Evolutionary conservation across 2,888 invertebrate species (phyloP).

Genomic region (Amitus sp.): DNA sequence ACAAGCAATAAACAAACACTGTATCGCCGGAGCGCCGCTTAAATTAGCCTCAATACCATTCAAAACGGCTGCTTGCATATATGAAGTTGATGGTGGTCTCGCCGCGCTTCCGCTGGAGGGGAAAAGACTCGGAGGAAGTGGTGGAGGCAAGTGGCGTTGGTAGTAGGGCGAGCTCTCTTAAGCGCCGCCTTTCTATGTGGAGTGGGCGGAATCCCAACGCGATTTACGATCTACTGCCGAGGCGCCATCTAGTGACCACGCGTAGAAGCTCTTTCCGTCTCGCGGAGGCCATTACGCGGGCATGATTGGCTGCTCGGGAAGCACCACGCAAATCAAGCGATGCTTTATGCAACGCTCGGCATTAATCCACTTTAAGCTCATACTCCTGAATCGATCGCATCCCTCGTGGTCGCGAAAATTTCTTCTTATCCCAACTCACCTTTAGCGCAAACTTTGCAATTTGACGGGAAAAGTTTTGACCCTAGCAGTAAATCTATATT

Average conservation of each 20-base stretch:
- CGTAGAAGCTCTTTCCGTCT: conserved; percentile 50
- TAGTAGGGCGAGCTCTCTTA: conserved; percentile 43
- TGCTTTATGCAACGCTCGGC: conserved; percentile 46
- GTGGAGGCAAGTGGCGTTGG: conserved; percentile 33
- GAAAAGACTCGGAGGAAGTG: conserved; percentile 26
- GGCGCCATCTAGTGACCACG: conserved; percentile 69
- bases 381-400: conserved; percentile 18
- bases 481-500: conserved; percentile 61
- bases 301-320: conserved; percentile 68
- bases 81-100: conserved; percentile 55
- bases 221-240: conserved; percentile 59
- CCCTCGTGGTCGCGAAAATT: too few species aligned
- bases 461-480: too few species aligned
- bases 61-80: conserved; percentile 61
- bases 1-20: conserved; percentile 65
- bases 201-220: conserved; percentile 69
- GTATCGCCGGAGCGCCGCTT: conserved; percentile 63
- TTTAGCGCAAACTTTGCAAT: too few species aligned
- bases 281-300: conserved; percentile 71
- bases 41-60: conserved; percentile 65
- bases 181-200: conserved; percentile 69
- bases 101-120: conserved; percentile 45
- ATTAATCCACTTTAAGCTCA: conserved; percentile 31
- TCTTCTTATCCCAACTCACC: too few species aligned
- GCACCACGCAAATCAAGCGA: conserved; percentile 61